Percentiles rank a stretch among this genome's conserved stretches.
These are phyloP conservation scores for Fulmarus glacialis DNA, from an alignment of 2,113 vertebrate species.

Conservation along the genomic window DNA sequence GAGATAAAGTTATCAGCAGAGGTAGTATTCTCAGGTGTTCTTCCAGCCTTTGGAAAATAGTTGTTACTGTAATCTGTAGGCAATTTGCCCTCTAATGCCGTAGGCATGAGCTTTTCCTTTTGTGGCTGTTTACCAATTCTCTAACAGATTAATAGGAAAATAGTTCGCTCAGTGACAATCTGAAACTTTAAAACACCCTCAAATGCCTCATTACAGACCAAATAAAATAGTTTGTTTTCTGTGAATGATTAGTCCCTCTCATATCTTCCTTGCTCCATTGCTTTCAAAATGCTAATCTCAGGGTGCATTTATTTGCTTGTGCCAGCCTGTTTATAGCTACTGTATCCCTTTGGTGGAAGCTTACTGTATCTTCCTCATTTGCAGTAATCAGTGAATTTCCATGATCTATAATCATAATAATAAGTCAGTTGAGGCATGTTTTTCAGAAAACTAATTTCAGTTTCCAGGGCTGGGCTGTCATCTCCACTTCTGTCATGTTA, in stretches of 20 bases:
- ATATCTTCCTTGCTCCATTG: neutral
- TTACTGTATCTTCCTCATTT: constrained; percentile 50
- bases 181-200: constrained; percentile 59
- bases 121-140: constrained; percentile 34
- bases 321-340: constrained; percentile 36
- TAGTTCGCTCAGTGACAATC: constrained; percentile 35
- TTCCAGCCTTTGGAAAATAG: neutral
- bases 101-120: constrained; percentile 18
- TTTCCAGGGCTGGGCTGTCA: constrained; percentile 3
- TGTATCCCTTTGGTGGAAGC: constrained; percentile 20
- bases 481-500: neutral
- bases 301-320: constrained; percentile 28
- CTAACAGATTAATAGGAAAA: constrained; percentile 52
- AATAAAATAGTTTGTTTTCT: constrained; percentile 40
- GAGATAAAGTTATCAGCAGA: constrained; percentile 28
- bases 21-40: constrained; percentile 24
- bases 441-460: constrained; percentile 21
- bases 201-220: constrained; percentile 42
- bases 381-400: constrained; percentile 56
- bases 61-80: constrained; percentile 36
- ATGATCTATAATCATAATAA: constrained; percentile 24
- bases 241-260: constrained; percentile 42
- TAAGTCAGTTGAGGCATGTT: neutral
- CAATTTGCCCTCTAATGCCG: constrained; percentile 16
- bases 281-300: constrained; percentile 31